These are phyloP conservation scores for Ctenicera cuprea DNA, from an alignment of 2,888 invertebrate species.

Conservation along the genomic window DNA sequence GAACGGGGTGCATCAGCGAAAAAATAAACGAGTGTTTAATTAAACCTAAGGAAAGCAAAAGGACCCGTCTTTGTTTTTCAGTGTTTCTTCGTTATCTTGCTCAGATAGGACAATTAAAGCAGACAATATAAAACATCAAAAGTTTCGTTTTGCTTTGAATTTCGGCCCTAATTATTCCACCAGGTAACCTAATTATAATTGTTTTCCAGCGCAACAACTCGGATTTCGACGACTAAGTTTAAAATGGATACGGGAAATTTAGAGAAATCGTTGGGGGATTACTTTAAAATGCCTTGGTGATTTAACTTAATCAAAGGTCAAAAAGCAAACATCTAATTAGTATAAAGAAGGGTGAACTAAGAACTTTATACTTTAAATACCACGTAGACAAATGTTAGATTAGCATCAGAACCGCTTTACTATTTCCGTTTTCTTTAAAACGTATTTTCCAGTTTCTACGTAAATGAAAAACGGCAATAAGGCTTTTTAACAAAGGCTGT, in stretches of 20 bases:
- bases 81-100: constrained; percentile 37
- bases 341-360: neutral
- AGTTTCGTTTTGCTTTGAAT: constrained; percentile 30
- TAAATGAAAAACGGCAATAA: neutral
- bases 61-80: constrained; percentile 40
- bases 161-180: constrained; percentile 25
- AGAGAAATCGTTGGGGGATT: constrained; percentile 14
- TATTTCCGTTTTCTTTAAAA: neutral
- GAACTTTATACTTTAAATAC: neutral
- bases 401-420: neutral
- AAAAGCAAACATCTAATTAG: constrained; percentile 2
- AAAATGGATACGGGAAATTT: constrained; percentile 22
- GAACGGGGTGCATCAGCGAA: constrained; percentile 11
- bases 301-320: constrained; percentile 11
- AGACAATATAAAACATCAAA: constrained; percentile 33
- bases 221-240: constrained; percentile 22
- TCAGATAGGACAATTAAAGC: constrained; percentile 34
- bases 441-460: neutral
- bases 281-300: neutral
- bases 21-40: constrained; percentile 36
- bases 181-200: constrained; percentile 34
- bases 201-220: constrained; percentile 34
- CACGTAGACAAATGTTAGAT: neutral
- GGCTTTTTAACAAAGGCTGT: neutral
- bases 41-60: constrained; percentile 28